Percentiles rank a stretch among this genome's conserved stretches.
Evolutionary conservation across 92 coral and sea anemone genomes (phyloP).

Genomic region (Palythoa grandiflora): DNA sequence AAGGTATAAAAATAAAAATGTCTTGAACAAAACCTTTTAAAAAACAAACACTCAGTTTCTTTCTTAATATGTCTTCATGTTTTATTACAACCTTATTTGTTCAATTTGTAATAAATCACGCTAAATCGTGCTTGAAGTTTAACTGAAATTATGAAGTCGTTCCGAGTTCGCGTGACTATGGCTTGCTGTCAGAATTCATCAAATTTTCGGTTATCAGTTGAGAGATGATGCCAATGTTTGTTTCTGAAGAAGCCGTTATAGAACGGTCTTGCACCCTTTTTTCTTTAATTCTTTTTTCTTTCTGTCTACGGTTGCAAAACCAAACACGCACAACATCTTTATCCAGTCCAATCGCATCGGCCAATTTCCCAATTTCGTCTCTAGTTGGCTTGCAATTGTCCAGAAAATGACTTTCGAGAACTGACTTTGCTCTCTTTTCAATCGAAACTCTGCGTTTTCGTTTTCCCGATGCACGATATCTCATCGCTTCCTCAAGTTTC

Average conservation of each 20-base stretch:
- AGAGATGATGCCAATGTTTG: not conserved
- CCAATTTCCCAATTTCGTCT: constrained; percentile 14
- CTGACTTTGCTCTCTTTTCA: not conserved
- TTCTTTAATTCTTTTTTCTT: constrained; percentile 32
- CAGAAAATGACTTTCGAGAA: constrained; percentile 35
- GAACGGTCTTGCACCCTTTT: not conserved
- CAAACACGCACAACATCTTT: constrained; percentile 41
- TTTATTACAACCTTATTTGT: constrained; percentile 13
- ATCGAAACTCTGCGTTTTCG: constrained; percentile 33
- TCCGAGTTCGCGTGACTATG: not conserved
- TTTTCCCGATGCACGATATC: constrained; percentile 5
- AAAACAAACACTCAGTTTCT: not conserved
- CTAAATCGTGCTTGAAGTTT: not conserved
- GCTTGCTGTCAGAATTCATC: not conserved
- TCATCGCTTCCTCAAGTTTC: not conserved
- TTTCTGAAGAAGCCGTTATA: not conserved
- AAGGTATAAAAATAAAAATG: not conserved
- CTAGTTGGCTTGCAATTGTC: constrained; percentile 15
- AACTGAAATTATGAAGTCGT: not conserved
- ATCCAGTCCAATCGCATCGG: constrained; percentile 25
- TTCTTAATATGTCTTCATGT: not conserved
- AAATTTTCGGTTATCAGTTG: not conserved
- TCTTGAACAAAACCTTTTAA: not conserved
- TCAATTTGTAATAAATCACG: not conserved
- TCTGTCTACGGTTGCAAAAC: constrained; percentile 47